Evolutionary conservation across 30 jellyfish, hydroid and myxozoan species (phyloP).

Genomic region (Rhopilema esculentum): DNA sequence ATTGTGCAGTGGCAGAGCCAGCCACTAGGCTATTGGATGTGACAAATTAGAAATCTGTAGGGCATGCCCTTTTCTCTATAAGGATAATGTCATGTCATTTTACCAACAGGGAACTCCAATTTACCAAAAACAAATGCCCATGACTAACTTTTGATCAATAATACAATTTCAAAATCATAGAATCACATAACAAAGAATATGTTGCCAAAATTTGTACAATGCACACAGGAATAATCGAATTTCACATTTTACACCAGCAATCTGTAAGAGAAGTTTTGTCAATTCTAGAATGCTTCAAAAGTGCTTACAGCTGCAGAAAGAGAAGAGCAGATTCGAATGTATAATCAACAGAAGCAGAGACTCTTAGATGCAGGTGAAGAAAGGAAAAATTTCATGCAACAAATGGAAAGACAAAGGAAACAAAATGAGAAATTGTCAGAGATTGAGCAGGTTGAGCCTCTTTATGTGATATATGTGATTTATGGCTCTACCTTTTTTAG

Average conservation of each 20-base stretch:
- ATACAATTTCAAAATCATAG: too few species aligned
- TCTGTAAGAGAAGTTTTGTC: not conserved
- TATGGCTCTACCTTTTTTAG: not conserved
- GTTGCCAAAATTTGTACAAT: too few species aligned
- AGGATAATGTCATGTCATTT: too few species aligned
- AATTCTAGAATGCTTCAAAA: constrained; percentile 76
- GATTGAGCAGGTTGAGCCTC: constrained; percentile 83
- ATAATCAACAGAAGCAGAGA: constrained; percentile 69
- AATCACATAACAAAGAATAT: too few species aligned
- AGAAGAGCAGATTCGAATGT: constrained; percentile 65
- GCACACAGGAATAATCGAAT: too few species aligned
- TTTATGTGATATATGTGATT: not conserved
- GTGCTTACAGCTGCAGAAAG: constrained; percentile 88
- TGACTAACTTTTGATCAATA: too few species aligned
- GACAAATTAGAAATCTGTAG: too few species aligned
- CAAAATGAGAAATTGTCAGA: constrained; percentile 94
- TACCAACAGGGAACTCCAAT: too few species aligned
- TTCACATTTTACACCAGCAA: not conserved
- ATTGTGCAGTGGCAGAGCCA: too few species aligned
- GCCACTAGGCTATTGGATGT: too few species aligned
- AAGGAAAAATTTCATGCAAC: constrained; percentile 90
- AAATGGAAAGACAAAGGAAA: constrained; percentile 83
- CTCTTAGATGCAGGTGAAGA: constrained; percentile 88
- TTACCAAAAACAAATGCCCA: too few species aligned
- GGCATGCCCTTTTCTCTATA: too few species aligned